These are phyloP conservation scores for Cairina moschata DNA, from an alignment of 2,113 vertebrate genomes.

Conservation along the genomic window DNA sequence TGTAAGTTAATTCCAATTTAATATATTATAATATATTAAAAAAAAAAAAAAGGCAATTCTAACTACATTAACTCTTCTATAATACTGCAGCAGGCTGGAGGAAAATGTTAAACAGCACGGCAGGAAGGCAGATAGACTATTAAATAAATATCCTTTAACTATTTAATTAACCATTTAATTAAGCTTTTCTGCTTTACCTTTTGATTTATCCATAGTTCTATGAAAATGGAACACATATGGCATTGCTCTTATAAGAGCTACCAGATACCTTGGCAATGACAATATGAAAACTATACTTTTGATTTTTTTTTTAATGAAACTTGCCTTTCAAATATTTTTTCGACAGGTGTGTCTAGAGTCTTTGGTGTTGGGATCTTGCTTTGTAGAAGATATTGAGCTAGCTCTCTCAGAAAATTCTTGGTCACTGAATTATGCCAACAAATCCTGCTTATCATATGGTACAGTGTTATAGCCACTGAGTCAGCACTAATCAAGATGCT, in stretches of 20 bases:
- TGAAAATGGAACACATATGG: not conserved
- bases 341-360: not conserved
- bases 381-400: not conserved
- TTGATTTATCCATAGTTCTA: constrained; percentile 44
- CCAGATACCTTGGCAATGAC: not conserved
- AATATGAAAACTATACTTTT: not conserved
- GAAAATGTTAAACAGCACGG: constrained; percentile 24
- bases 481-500: constrained; percentile 29
- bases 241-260: not conserved
- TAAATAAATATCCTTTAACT: constrained; percentile 32
- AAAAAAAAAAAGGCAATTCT: constrained; percentile 7
- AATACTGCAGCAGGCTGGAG: not conserved
- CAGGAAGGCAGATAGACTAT: constrained; percentile 30
- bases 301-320: not conserved
- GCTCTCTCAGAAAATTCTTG: not conserved
- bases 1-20: constrained; percentile 18
- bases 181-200: constrained; percentile 41
- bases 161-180: constrained; percentile 53
- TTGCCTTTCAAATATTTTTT: not conserved
- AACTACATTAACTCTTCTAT: not conserved
- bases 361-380: not conserved
- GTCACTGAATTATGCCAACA: not conserved
- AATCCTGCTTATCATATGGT: not conserved
- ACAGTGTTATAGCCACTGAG: not conserved
- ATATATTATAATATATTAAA: not conserved